Conservation (phyloP, 2,888 invertebrate species). For the Morinoia aosen region DNA sequence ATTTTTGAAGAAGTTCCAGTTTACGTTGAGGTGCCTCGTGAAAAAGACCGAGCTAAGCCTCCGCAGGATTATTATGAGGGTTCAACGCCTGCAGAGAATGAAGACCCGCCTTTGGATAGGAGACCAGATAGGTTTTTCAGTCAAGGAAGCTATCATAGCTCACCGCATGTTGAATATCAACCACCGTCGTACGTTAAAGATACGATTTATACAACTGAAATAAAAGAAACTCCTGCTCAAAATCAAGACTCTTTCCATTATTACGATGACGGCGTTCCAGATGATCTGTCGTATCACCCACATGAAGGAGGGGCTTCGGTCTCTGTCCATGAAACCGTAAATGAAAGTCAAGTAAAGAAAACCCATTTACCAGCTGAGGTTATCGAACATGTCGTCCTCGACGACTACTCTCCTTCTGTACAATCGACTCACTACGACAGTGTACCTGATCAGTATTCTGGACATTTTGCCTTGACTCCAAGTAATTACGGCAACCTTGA, state of each 20-base stretch:
- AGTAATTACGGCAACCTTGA: neutral
- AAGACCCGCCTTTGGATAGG: neutral
- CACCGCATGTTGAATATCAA: neutral
- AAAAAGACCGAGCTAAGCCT: neutral
- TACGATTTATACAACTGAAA: conserved; percentile 22
- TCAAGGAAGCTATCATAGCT: neutral
- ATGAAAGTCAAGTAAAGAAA: neutral
- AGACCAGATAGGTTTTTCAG: conserved; percentile 22
- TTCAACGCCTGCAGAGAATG: neutral
- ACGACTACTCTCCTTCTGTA: neutral
- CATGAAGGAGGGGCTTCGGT: neutral
- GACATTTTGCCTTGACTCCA: neutral
- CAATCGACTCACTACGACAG: neutral
- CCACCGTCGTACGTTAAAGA: neutral
- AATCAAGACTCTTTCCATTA: neutral
- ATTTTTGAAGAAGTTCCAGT: conserved; percentile 47
- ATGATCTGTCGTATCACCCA: neutral
- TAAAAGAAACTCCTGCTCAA: neutral
- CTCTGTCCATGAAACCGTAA: neutral
- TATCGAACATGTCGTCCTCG: neutral
- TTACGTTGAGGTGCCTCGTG: neutral
- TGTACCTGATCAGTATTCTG: neutral
- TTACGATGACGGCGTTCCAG: neutral
- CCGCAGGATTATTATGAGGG: neutral
- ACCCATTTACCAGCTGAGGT: neutral